phyloP scores from a whole-genome alignment of 2,888 invertebrate genomes.

The Endotricha flammealis region DNA sequence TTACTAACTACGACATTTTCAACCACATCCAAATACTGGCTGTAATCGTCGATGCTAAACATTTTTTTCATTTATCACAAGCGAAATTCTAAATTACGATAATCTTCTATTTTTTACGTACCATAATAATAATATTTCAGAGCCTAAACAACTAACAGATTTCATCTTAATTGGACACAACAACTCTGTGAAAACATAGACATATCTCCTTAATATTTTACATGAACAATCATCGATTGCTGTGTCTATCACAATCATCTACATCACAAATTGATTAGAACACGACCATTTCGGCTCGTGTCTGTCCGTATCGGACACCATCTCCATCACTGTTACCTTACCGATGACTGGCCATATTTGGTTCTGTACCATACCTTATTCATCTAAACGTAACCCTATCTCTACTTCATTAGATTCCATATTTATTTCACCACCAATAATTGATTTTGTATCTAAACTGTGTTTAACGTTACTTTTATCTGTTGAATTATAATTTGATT shows the following conservation, averaged over 20 bases:
- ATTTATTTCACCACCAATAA: neutral
- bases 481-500: conserved; percentile 8
- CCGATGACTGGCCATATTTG: conserved; percentile 47
- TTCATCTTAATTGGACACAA: no score
- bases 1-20: no score
- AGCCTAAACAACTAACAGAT: no score
- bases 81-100: no score
- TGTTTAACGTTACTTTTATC: neutral
- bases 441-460: neutral
- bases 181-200: no score
- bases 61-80: no score
- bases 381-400: neutral
- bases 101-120: no score
- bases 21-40: no score
- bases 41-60: no score
- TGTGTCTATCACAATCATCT: conserved; percentile 7
- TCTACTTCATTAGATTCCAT: neutral
- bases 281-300: conserved; percentile 48
- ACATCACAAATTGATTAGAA: conserved; percentile 47
- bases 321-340: conserved; percentile 48
- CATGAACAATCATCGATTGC: conserved; percentile 7
- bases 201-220: conserved; percentile 2
- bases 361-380: conserved; percentile 4
- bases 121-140: no score
- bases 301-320: conserved; percentile 49